Base-by-base conservation (phyloP, 2,797 vertebrate genomes). In the Thunnus albacares region DNA sequence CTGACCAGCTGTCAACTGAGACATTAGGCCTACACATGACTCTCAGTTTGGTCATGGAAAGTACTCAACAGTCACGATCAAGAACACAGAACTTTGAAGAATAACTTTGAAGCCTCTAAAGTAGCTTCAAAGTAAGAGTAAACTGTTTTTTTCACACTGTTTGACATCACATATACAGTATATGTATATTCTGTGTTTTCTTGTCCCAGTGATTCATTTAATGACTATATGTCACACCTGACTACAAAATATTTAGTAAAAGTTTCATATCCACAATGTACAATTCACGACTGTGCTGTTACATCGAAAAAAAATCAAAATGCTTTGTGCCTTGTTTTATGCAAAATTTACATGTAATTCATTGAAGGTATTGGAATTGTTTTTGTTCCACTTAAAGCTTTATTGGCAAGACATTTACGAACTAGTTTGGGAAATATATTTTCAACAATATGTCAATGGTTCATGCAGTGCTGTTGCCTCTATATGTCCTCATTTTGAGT, bases 1-100 rank as follows among this genome's bases (percentile, higher is more conserved):
- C 77, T 75, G 85, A 86, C 88, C 89, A 93, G 89, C 91, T 93
- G 90, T 85, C 79, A 45, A 69, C 88, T 83, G 90, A 88, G 82
- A 89, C 79, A 74, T 68, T 49, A 81, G 55, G 77, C 76, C 81
- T 57, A 11, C 81, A 12, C 82, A 80, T 14, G 18, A 89, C 66
- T 80, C 65, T 76, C 63, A 24, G 53, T 79, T 82, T 68, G 66
- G 63, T 72, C 71, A 67, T 41, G 45, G 64, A 76, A 84, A 70
- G 63, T 69, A 67, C 63, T 69, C 56, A 81, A 71, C 77, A 77
- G 79, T 91, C 75, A 91, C 68, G 53, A 89, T 80, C 58, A 17
- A 43, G 65, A 80, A 67, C 30, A 15, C 53, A 63, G 64, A 86
- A 57, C 22, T 63, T 51, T 49, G 67, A 69, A 22, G 14, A 20